These are phyloP conservation scores for Enteromius unitaeniatus DNA, from an alignment of 2,797 vertebrate genomes.

Conservation along the genomic window DNA sequence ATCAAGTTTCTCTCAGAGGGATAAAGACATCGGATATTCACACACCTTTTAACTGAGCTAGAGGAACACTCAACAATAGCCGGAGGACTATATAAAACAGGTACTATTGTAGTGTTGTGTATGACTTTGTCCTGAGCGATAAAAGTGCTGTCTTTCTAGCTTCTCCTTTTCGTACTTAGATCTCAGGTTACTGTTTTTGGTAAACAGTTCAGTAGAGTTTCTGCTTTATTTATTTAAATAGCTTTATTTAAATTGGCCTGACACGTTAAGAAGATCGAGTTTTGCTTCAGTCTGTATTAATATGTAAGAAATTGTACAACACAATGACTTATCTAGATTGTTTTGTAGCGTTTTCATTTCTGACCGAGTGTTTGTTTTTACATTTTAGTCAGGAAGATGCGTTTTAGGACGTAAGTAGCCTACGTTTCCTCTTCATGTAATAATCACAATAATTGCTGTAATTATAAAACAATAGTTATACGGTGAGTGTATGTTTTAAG, in stretches of 20 bases:
- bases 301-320: neutral
- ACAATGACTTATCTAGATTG: neutral
- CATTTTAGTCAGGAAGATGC: neutral
- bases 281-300: neutral
- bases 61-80: constrained; percentile 12
- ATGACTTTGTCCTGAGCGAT: neutral
- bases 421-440: neutral
- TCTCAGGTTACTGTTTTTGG: constrained; percentile 24
- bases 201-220: neutral
- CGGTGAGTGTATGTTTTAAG: neutral
- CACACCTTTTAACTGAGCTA: neutral
- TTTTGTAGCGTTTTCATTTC: neutral
- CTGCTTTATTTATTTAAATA: neutral
- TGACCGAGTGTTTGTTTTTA: neutral
- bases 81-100: constrained; percentile 19
- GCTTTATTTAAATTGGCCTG: neutral
- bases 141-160: neutral
- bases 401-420: neutral
- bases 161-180: neutral
- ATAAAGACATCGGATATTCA: constrained; percentile 14
- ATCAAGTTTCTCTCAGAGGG: constrained; percentile 53
- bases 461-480: neutral
- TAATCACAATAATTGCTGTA: neutral
- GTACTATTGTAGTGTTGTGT: constrained; percentile 17
- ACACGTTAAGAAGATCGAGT: neutral